Evolutionary conservation across 2,888 invertebrate species (phyloP).

Genomic region (Aricia artaxerxes): DNA sequence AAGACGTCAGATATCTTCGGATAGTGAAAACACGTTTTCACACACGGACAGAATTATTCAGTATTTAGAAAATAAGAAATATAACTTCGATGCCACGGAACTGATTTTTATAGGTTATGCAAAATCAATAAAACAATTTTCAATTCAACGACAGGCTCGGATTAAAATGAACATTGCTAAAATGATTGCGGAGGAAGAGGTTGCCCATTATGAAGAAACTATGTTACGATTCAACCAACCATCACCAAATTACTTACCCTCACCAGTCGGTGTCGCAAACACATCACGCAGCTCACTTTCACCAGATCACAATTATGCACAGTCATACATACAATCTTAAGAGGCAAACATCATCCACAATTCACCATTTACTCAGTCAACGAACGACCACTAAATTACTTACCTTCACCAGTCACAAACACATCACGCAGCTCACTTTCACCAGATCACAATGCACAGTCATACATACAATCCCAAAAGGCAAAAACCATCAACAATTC

Average conservation of each 20-base stretch:
- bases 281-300: background rate
- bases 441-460: background rate
- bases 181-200: constrained; percentile 24
- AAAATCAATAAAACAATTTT: constrained; percentile 26
- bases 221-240: constrained; percentile 19
- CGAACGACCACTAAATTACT: background rate
- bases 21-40: background rate
- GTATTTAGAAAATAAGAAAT: background rate
- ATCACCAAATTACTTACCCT: constrained; percentile 1
- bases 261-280: background rate
- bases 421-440: background rate
- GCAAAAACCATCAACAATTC: too few relatives aligned
- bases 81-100: constrained; percentile 19
- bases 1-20: background rate
- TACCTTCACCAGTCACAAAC: background rate
- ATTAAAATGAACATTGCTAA: constrained; percentile 1
- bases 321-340: too few relatives aligned
- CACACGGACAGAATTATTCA: background rate
- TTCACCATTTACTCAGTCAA: background rate
- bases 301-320: background rate
- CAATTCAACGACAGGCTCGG: constrained; percentile 20
- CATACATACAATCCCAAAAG: too few relatives aligned
- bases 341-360: too few relatives aligned
- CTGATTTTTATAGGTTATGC: constrained; percentile 26
- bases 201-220: constrained; percentile 27